Conservation (phyloP, 2,113 vertebrate species). For the Mus spicilegus region DNA sequence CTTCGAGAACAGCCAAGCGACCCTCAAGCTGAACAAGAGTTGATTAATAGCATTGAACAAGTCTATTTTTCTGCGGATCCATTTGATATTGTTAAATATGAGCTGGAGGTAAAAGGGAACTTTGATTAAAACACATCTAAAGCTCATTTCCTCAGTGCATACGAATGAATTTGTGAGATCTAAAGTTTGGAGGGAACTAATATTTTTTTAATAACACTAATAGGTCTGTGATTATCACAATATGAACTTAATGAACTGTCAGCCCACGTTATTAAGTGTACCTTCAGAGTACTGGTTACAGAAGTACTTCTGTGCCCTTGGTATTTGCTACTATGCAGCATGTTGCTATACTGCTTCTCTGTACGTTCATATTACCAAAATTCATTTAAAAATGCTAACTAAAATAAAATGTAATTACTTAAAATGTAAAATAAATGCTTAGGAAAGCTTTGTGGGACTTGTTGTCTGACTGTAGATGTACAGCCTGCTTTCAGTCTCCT, state of each 20-base stretch:
- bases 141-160: slow-evolving; percentile 57
- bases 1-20: slow-evolving; percentile 94
- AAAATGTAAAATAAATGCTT: background rate
- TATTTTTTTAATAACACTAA: slow-evolving; percentile 20
- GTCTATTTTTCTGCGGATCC: slow-evolving; percentile 97
- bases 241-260: slow-evolving; percentile 33
- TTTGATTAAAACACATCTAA: slow-evolving; percentile 42
- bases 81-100: slow-evolving; percentile 97
- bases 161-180: slow-evolving; percentile 46
- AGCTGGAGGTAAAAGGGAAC: slow-evolving; percentile 93
- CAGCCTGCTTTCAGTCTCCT: background rate
- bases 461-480: background rate
- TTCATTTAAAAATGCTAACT: background rate
- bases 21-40: slow-evolving; percentile 97
- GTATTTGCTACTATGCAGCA: background rate
- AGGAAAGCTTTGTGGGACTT: background rate
- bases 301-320: slow-evolving; percentile 21
- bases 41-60: slow-evolving; percentile 97
- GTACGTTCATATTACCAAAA: background rate
- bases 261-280: slow-evolving; percentile 4
- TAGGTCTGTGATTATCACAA: background rate
- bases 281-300: background rate
- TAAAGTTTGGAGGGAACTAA: slow-evolving; percentile 42
- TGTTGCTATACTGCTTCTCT: slow-evolving; percentile 16
- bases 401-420: background rate